These are phyloP conservation scores for Conus betulinus DNA, from an alignment of 1,140 invertebrate genomes.

Conservation along the genomic window DNA sequence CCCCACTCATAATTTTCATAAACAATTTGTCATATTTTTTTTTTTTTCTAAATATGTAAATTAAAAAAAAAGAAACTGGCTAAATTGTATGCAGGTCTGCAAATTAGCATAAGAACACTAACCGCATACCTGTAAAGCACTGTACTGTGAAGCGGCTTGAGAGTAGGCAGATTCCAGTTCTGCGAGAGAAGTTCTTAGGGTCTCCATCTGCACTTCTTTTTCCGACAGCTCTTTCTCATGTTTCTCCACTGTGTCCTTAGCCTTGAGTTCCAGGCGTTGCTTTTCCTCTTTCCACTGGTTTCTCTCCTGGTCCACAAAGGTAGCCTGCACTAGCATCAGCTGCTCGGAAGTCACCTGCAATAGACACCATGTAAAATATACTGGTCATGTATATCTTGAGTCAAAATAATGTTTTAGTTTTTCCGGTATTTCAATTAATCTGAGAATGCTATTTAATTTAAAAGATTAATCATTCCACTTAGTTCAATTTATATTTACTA, in stretches of 20 bases:
- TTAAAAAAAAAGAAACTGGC: no score
- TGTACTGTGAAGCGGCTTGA: constrained; percentile 66
- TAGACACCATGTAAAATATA: background rate
- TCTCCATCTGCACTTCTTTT: constrained; percentile 78
- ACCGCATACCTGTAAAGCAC: constrained; percentile 46
- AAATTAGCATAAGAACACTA: background rate
- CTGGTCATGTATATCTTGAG: no score
- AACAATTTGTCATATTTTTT: no score
- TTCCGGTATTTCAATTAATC: no score
- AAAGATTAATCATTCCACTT: no score
- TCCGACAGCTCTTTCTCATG: constrained; percentile 69
- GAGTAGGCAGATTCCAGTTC: constrained; percentile 66
- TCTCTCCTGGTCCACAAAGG: constrained; percentile 84
- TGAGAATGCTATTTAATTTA: no score
- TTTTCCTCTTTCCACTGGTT: constrained; percentile 84
- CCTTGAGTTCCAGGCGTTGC: constrained; percentile 78
- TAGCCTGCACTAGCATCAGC: constrained; percentile 87
- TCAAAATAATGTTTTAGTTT: no score
- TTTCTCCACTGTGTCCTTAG: constrained; percentile 74
- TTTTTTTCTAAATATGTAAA: no score
- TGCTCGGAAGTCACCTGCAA: constrained; percentile 81
- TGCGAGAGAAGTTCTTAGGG: constrained; percentile 55
- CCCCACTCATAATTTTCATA: no score
- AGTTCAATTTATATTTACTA: no score
- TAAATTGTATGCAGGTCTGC: background rate